Percentiles rank a stretch among this genome's conserved stretches.
Evolutionary conservation across 1,140 invertebrate species (phyloP).

Genomic region (Philopotamus ludificatus): DNA sequence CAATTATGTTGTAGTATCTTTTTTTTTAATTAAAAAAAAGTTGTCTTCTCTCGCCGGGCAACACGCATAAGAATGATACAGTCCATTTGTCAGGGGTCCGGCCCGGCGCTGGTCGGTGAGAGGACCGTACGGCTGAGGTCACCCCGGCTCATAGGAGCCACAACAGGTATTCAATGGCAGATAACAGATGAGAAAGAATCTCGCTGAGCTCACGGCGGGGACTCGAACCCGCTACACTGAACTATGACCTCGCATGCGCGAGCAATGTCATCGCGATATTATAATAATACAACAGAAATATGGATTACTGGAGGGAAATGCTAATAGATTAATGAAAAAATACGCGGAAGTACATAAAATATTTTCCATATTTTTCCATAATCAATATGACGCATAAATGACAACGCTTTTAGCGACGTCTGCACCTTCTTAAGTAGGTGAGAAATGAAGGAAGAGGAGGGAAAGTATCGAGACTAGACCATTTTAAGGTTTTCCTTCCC

Average conservation of each 20-base stretch:
- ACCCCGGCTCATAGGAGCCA: conserved; percentile 3
- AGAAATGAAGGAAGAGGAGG: too few species aligned
- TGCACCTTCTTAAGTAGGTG: too few species aligned
- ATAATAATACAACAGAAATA: conserved; percentile 5
- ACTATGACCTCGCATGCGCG: conserved; percentile 18
- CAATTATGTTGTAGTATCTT: background rate
- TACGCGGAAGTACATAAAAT: too few species aligned
- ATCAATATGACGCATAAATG: too few species aligned
- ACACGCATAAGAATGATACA: background rate
- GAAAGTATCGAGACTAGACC: too few species aligned
- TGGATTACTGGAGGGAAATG: too few species aligned
- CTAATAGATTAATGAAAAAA: too few species aligned
- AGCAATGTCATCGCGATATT: conserved; percentile 19
- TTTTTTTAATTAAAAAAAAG: background rate
- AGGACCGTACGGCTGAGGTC: conserved; percentile 14
- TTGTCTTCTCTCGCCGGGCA: background rate
- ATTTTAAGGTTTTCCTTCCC: too few species aligned
- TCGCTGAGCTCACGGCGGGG: conserved; percentile 1
- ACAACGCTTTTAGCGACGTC: too few species aligned
- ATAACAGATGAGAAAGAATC: conserved; percentile 24
- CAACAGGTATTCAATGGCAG: conserved; percentile 30
- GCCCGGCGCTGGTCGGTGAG: background rate
- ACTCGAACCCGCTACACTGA: conserved; percentile 27
- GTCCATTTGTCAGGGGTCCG: background rate
- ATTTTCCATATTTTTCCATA: too few species aligned